Evolutionary conservation across 2,113 vertebrate genomes (phyloP), one percentile per base, ranked within the genome.

Genomic region (Siniperca chuatsi): DNA sequence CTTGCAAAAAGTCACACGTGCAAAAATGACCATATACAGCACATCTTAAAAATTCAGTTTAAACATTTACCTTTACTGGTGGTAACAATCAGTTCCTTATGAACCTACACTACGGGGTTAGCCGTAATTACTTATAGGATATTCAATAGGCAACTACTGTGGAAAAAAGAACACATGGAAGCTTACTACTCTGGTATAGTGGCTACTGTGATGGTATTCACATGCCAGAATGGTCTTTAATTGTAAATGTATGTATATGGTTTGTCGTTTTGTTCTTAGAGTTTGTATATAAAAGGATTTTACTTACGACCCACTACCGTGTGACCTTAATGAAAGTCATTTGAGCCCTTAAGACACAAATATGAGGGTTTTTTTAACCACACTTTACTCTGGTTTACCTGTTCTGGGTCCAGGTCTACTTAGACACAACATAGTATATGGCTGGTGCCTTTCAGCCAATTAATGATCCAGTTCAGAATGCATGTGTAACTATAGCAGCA

Each of bases 401-500:
- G 61, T 66, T 20, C 46, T 10, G 35, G 16, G 48, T 25, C 25
- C 13, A 50, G 60, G 10, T 72, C 52, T 52, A 44, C 67, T 37
- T 13, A 57, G 7, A 65, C 46, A 72, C 48, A 71, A 25, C 75
- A 20, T 37, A 11, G 25, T 40, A 50, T 18, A 40, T 40, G 35
- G 13, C 0, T 2, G 40, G 33, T 25, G 20, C 29, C 67, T 72
- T 37, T 68, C 12, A 48, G 57, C 13, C 57, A 57, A 82, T 79
- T 75, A 66, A 83, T 72, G 42, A 48, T 71, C 35, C 67, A 42
- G 23, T 50, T 68, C 23, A 71, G 60, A 21, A 15, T 61, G 50
- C 44, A 44, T 33, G 50, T 71, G 64, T 78, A 48, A 84, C 64
- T 48, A 84, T 76, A 76, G 57, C 46, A 78, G 37, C 61, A 67